Evolutionary conservation across 2,113 vertebrate species (phyloP).

Genomic region (Lucifuga dentata): DNA sequence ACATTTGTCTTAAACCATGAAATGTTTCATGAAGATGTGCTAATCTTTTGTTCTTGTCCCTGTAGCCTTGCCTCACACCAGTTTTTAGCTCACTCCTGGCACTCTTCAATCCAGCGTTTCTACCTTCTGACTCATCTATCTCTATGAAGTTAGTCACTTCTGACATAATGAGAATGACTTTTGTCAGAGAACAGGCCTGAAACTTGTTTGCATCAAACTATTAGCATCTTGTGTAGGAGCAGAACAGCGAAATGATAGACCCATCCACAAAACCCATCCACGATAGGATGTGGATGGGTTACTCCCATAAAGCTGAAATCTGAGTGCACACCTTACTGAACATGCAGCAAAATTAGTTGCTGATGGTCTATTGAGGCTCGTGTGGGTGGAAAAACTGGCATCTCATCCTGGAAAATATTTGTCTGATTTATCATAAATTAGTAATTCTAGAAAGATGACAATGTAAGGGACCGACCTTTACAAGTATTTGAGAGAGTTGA

Average conservation of each 20-base stretch:
- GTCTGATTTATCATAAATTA: not conserved
- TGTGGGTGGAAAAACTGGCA: constrained; percentile 26
- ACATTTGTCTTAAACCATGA: too few species aligned
- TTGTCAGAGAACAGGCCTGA: not conserved
- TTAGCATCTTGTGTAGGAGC: too few species aligned
- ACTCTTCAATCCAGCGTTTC: constrained; percentile 24
- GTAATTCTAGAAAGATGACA: constrained; percentile 15
- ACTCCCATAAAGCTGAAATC: constrained; percentile 33
- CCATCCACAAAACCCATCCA: too few species aligned
- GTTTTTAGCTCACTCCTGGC: too few species aligned
- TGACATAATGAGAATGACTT: constrained; percentile 32
- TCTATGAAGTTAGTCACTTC: constrained; percentile 26
- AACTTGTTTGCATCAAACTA: constrained; percentile 6
- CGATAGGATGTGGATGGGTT: constrained; percentile 3
- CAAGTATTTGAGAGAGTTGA: too few species aligned
- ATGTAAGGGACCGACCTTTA: too few species aligned
- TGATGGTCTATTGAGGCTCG: constrained; percentile 4
- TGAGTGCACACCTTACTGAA: constrained; percentile 35
- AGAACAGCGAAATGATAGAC: too few species aligned
- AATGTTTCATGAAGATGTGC: too few species aligned
- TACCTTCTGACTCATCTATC: constrained; percentile 51
- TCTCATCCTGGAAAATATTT: not conserved
- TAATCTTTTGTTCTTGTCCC: too few species aligned
- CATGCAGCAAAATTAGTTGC: constrained; percentile 36
- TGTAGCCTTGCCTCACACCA: too few species aligned